Conservation (phyloP, 2,888 invertebrate species). For the Pandemis corylana region DNA sequence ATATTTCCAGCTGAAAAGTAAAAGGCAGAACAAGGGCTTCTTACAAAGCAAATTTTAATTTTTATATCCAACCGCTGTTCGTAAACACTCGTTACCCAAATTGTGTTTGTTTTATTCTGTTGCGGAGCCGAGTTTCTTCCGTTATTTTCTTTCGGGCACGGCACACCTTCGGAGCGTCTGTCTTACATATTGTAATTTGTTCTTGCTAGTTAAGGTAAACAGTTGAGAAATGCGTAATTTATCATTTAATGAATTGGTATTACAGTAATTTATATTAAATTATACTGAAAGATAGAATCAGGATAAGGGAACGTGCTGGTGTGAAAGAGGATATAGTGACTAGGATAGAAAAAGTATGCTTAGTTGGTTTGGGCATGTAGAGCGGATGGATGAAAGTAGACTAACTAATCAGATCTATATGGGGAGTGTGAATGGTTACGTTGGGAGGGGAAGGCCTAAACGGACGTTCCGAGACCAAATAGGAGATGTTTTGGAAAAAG, state of each 20-base stretch:
- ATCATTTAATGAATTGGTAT: background rate
- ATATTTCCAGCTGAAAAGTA: slow-evolving; percentile 38
- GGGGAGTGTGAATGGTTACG: no score
- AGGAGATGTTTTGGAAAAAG: no score
- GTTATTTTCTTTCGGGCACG: slow-evolving; percentile 44
- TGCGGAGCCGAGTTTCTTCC: slow-evolving; percentile 50
- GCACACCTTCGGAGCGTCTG: slow-evolving; percentile 28
- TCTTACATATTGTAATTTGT: slow-evolving; percentile 33
- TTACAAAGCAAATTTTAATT: slow-evolving; percentile 64
- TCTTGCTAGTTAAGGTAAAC: slow-evolving; percentile 25
- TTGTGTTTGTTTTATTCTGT: slow-evolving; percentile 68
- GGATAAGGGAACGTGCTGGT: no score
- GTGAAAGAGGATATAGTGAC: no score
- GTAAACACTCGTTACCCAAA: slow-evolving; percentile 70
- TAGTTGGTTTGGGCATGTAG: no score
- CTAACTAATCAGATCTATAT: no score
- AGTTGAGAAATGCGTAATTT: background rate
- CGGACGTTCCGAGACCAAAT: no score
- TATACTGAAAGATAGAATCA: no score
- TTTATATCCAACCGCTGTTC: slow-evolving; percentile 57
- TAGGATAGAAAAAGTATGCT: no score
- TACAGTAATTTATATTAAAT: background rate
- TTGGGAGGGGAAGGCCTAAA: no score
- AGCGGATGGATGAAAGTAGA: no score
- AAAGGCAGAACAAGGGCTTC: slow-evolving; percentile 53